phyloP scores from a whole-genome alignment of 2,797 vertebrate genomes.

The Xenopus petersii region DNA sequence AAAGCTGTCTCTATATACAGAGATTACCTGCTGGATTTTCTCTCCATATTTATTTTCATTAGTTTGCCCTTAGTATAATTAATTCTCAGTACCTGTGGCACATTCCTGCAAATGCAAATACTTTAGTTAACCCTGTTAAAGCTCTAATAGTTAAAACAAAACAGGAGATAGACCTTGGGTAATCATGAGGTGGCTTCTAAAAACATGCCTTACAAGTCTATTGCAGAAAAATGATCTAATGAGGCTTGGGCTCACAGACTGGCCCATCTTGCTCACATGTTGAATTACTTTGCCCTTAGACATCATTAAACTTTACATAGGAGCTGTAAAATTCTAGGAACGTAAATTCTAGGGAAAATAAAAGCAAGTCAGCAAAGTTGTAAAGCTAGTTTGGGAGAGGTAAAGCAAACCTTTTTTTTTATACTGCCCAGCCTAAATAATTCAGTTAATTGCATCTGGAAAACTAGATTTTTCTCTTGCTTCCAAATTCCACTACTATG shows the following conservation, averaged over 20 bases:
- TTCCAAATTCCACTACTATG: too few species aligned
- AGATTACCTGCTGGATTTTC: not conserved
- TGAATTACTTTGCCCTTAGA: constrained; percentile 7
- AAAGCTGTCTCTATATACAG: not conserved
- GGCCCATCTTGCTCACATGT: not conserved
- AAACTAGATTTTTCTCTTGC: too few species aligned
- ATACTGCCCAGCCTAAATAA: too few species aligned
- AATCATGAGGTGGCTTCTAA: not conserved
- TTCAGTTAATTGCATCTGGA: too few species aligned
- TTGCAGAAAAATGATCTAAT: not conserved
- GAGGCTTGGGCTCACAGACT: not conserved
- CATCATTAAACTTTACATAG: constrained; percentile 2
- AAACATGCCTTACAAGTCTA: not conserved
- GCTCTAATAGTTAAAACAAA: too few species aligned
- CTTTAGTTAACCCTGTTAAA: too few species aligned
- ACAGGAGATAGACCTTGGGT: not conserved
- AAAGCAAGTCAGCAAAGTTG: too few species aligned
- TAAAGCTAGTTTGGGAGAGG: too few species aligned
- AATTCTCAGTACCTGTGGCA: too few species aligned
- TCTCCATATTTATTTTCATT: constrained; percentile 5
- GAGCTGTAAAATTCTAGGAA: not conserved
- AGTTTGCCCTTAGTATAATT: too few species aligned
- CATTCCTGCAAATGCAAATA: too few species aligned
- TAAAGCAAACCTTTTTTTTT: too few species aligned
- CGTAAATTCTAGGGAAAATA: not conserved